Evolutionary conservation across 2,113 vertebrate genomes (phyloP).

Genomic region (Anguilla japonica): DNA sequence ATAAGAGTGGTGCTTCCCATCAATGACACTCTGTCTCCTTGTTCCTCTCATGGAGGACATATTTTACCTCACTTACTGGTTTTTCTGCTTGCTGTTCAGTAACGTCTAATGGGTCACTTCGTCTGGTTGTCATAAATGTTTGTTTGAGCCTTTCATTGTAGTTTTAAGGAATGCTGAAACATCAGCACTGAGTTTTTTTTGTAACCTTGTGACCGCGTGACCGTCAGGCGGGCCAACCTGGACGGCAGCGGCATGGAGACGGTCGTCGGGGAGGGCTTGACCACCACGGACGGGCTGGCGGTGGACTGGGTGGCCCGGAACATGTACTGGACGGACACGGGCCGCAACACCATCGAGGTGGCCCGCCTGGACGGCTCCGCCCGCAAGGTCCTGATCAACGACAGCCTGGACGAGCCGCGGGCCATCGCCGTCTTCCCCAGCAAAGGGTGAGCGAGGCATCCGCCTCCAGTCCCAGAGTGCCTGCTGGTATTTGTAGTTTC

Average conservation of each 20-base stretch:
- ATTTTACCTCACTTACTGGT: too few relatives aligned
- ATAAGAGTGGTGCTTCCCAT: too few relatives aligned
- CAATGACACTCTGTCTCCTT: too few relatives aligned
- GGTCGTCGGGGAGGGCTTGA: slow-evolving; percentile 89
- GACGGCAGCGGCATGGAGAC: slow-evolving; percentile 94
- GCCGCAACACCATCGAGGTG: slow-evolving; percentile 93
- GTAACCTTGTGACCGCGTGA: slow-evolving; percentile 31
- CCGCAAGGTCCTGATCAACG: slow-evolving; percentile 91
- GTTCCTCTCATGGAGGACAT: too few relatives aligned
- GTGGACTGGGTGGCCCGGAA: slow-evolving; percentile 96
- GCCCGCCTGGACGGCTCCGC: slow-evolving; percentile 85
- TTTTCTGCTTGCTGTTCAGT: too few relatives aligned
- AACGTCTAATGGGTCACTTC: too few relatives aligned
- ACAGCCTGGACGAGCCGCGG: slow-evolving; percentile 91
- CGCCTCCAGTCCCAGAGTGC: too few relatives aligned
- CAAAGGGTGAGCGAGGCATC: slow-evolving; percentile 79
- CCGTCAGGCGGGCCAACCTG: slow-evolving; percentile 80
- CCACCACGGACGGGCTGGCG: slow-evolving; percentile 90
- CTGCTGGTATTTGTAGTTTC: too few relatives aligned
- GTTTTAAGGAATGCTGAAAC: too few relatives aligned
- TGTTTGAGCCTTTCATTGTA: too few relatives aligned
- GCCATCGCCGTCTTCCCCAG: slow-evolving; percentile 95
- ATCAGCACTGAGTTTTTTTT: not conserved
- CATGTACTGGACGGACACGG: slow-evolving; percentile 97
- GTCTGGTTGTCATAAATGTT: too few relatives aligned